Conservation (phyloP, 2,797 vertebrate species). For the Phaenicophaeus curvirostris region DNA sequence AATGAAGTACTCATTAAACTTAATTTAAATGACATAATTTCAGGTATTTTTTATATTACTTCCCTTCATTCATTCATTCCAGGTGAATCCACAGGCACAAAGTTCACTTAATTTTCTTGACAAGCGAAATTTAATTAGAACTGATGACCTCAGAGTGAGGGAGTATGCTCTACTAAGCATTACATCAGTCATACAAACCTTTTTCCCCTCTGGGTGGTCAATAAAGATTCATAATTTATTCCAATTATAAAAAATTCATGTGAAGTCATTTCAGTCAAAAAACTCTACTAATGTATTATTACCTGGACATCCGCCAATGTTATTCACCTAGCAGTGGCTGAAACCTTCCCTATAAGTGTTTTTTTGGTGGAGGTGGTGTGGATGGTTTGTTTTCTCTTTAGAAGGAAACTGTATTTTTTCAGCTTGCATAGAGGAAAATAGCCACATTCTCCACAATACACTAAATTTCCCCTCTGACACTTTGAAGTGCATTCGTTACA, state of each 20-base stretch:
- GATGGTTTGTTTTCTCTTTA: background rate
- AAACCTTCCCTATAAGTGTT: background rate
- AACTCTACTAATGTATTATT: background rate
- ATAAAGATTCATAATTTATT: background rate
- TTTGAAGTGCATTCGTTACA: background rate
- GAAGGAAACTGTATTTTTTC: background rate
- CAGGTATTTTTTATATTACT: background rate
- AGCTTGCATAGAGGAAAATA: background rate
- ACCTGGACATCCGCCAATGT: background rate
- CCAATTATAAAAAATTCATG: background rate
- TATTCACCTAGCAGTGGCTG: background rate
- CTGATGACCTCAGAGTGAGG: background rate
- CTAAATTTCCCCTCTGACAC: background rate
- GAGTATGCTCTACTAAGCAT: background rate
- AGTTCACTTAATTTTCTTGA: background rate
- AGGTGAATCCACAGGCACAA: background rate
- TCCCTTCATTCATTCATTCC: background rate
- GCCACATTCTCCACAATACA: background rate
- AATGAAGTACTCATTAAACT: background rate
- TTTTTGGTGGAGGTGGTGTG: background rate
- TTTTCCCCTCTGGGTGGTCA: background rate
- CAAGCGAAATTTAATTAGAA: background rate
- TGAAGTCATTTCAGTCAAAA: background rate
- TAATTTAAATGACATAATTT: background rate
- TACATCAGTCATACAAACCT: background rate